Evolutionary conservation across 2,113 vertebrate genomes (phyloP).

Genomic region (Aix galericulata): DNA sequence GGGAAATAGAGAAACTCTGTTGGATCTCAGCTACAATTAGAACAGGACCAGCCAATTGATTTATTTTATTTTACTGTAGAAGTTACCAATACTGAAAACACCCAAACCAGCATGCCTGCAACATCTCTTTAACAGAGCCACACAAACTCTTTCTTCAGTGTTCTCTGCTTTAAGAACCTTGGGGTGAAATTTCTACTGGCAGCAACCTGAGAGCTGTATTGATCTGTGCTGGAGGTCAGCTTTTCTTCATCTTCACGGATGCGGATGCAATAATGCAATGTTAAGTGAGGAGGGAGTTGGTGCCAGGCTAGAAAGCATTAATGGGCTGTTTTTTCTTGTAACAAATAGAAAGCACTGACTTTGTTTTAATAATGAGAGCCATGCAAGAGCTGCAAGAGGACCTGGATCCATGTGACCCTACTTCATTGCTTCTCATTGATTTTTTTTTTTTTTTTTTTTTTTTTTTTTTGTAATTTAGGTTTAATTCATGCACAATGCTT

Average conservation of each 20-base stretch:
- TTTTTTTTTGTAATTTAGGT: not conserved
- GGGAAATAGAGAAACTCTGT: not conserved
- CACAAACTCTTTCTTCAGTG: not conserved
- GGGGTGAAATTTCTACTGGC: not conserved
- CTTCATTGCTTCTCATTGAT: not conserved
- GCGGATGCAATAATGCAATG: fast-evolving
- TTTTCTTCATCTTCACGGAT: not conserved
- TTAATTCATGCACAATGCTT: not conserved
- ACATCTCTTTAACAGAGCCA: not conserved
- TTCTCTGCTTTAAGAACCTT: not conserved
- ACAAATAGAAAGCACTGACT: fast-evolving
- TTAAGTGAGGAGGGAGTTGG: not conserved
- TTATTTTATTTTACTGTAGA: not conserved
- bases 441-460: not conserved
- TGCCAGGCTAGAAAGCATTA: not conserved
- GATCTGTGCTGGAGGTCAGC: not conserved
- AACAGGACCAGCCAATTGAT: not conserved
- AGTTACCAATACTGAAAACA: not conserved
- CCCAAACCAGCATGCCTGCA: fast-evolving
- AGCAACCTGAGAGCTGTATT: not conserved
- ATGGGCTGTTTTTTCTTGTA: not conserved
- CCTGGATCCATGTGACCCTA: fast-evolving
- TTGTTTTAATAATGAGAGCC: not conserved
- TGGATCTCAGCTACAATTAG: not conserved
- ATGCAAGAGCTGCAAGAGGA: not conserved